phyloP scores from a whole-genome alignment of 2,113 vertebrate species.

The Mustela lutreola region DNA sequence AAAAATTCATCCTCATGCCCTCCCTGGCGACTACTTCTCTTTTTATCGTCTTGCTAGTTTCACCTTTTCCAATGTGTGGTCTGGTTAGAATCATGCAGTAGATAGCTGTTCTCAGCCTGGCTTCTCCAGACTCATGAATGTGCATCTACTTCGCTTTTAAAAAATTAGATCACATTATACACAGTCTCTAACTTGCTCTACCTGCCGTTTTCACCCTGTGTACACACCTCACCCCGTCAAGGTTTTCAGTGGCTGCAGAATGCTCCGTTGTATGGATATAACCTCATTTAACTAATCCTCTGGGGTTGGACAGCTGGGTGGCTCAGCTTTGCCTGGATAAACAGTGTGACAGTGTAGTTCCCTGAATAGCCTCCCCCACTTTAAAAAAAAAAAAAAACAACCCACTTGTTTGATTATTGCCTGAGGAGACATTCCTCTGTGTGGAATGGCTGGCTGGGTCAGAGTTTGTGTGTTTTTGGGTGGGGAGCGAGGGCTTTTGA shows the following conservation, averaged over 20 bases:
- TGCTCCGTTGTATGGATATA: background rate
- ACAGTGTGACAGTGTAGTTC: constrained; percentile 27
- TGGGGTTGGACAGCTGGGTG: constrained; percentile 45
- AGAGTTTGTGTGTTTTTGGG: background rate
- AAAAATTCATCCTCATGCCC: accelerated
- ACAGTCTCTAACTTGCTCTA: background rate
- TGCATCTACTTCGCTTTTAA: background rate
- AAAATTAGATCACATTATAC: background rate
- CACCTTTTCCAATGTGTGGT: background rate
- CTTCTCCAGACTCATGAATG: background rate
- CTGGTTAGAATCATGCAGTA: accelerated
- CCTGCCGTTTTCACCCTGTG: accelerated
- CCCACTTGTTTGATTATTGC: constrained; percentile 45
- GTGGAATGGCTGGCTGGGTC: constrained; percentile 28
- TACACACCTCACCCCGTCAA: background rate
- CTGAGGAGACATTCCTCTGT: constrained; percentile 9
- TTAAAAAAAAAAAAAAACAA: too few species aligned
- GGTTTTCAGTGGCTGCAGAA: background rate
- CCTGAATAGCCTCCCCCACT: background rate
- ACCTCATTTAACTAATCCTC: constrained; percentile 52
- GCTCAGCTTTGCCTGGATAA: constrained; percentile 43
- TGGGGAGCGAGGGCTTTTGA: background rate
- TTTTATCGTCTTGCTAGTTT: background rate
- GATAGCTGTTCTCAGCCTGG: background rate
- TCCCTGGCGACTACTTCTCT: background rate